Evolutionary conservation across 2,113 vertebrate species (phyloP).

Genomic region (Anguilla rostrata): DNA sequence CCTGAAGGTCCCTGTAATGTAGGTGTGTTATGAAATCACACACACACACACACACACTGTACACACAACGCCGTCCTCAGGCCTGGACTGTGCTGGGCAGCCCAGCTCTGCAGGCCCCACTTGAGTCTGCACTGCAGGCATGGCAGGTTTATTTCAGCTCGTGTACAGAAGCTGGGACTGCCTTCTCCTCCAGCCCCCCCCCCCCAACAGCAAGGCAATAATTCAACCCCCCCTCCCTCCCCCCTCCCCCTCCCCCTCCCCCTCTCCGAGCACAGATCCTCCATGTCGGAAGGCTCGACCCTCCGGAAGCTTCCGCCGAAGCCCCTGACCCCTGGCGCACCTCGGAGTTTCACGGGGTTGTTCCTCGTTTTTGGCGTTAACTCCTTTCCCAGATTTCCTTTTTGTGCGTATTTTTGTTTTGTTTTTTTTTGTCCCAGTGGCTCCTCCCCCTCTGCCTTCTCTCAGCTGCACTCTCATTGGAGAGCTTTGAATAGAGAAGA

Average conservation of each 20-base stretch:
- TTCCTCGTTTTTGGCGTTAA: neutral
- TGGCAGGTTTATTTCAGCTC: neutral
- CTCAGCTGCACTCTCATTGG: neutral
- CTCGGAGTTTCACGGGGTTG: neutral
- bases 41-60: no score
- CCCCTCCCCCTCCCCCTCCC: no score
- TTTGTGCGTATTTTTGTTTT: neutral
- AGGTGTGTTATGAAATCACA: neutral
- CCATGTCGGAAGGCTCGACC: neutral
- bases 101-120: neutral
- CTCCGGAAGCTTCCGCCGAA: neutral
- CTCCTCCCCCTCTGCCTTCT: neutral
- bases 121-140: neutral
- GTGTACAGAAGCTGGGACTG: neutral
- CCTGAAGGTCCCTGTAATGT: neutral
- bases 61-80: neutral
- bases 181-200: neutral
- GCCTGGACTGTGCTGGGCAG: neutral
- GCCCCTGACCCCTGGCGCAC: neutral
- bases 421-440: neutral
- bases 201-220: neutral
- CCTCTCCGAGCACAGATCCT: neutral
- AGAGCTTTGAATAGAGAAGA: neutral
- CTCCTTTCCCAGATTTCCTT: neutral
- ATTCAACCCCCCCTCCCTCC: neutral